A percentile compares a stretch with the other conserved stretches of the same genome.
These are phyloP conservation scores for Bellardia pandia DNA, from an alignment of 2,888 invertebrate genomes.

Conservation along the genomic window DNA sequence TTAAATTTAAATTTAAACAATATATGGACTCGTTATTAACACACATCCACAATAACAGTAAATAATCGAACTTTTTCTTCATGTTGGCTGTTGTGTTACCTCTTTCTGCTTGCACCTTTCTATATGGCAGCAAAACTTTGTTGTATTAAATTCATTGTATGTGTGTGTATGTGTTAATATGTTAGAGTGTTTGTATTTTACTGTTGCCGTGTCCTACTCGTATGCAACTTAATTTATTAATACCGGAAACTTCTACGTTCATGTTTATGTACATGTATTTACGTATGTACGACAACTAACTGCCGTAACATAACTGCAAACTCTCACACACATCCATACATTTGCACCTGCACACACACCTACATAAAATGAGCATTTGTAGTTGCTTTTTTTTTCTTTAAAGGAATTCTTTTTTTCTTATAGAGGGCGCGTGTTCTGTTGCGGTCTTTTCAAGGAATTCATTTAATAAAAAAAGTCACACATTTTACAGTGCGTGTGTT, in stretches of 20 bases:
- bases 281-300: constrained; percentile 3
- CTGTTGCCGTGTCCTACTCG: constrained; percentile 15
- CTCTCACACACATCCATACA: not conserved
- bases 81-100: constrained; percentile 6
- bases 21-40: constrained; percentile 27
- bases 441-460: not conserved
- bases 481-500: constrained; percentile 2
- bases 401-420: constrained; percentile 13
- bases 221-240: constrained; percentile 69
- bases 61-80: constrained; percentile 57
- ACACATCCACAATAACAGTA: constrained; percentile 1
- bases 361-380: constrained; percentile 17
- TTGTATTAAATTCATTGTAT: not conserved
- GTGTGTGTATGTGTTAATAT: constrained; percentile 4
- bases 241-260: constrained; percentile 65
- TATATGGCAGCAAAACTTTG: constrained; percentile 23
- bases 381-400: constrained; percentile 19
- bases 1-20: too few species aligned
- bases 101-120: not conserved
- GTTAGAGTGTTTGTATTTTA: constrained; percentile 9
- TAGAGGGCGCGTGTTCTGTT: not conserved
- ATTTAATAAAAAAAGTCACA: constrained; percentile 9
- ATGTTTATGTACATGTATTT: constrained; percentile 42
- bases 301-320: constrained; percentile 22
- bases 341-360: not conserved